These are phyloP conservation scores for Gryon sp. DNA, from an alignment of 1,140 invertebrate species.

Conservation along the genomic window DNA sequence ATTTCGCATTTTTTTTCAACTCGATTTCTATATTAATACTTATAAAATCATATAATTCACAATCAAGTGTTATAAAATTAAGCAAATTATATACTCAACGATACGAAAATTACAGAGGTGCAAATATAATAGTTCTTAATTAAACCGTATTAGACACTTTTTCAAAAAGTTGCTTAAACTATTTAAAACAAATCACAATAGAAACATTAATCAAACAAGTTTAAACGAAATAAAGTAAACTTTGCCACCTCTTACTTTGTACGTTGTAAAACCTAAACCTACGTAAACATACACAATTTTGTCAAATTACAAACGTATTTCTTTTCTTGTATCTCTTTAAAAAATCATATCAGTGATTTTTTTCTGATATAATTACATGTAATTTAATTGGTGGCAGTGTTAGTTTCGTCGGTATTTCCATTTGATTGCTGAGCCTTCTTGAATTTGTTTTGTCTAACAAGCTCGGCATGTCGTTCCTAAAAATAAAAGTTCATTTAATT, in stretches of 20 bases:
- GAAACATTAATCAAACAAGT: background rate
- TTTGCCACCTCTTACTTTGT: background rate
- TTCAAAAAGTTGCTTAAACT: no score
- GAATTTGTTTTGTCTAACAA: slow-evolving; percentile 91
- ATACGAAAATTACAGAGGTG: background rate
- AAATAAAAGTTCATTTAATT: slow-evolving; percentile 62
- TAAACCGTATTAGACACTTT: no score
- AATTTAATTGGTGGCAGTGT: slow-evolving; percentile 78
- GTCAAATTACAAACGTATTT: slow-evolving; percentile 20
- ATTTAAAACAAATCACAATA: no score
- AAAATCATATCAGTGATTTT: slow-evolving; percentile 20
- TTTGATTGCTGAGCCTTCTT: slow-evolving; percentile 78
- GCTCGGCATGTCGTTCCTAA: slow-evolving; percentile 91
- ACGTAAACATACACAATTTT: slow-evolving; percentile 22
- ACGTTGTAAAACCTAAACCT: slow-evolving; percentile 15
- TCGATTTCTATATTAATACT: slow-evolving; percentile 6
- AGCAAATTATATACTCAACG: background rate
- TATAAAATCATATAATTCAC: background rate
- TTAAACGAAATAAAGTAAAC: background rate
- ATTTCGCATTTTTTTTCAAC: no score
- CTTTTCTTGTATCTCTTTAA: slow-evolving; percentile 25
- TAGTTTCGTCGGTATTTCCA: slow-evolving; percentile 61
- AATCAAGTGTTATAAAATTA: background rate
- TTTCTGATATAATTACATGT: slow-evolving; percentile 20
- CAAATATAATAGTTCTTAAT: no score